Conservation (phyloP, 2,888 invertebrate genomes). For the Drosophila melanosoma region DNA sequence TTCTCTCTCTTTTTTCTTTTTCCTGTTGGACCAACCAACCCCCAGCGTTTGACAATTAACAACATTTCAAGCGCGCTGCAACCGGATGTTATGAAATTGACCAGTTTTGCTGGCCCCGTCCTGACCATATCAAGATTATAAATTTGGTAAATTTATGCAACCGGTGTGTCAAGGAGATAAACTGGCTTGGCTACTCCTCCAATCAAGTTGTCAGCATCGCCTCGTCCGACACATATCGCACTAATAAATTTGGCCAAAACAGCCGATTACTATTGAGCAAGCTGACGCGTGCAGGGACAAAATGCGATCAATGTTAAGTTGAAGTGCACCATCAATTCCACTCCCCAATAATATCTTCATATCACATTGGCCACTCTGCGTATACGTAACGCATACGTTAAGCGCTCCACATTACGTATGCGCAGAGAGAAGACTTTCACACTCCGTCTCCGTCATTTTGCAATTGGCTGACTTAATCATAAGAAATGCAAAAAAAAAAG, state of each 20-base stretch:
- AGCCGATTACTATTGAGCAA: slow-evolving; percentile 33
- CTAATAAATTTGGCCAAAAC: slow-evolving; percentile 45
- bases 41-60: slow-evolving; percentile 72
- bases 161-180: slow-evolving; percentile 43
- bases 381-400: slow-evolving; percentile 60
- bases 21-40: slow-evolving; percentile 62
- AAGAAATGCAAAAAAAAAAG: slow-evolving; percentile 20
- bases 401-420: slow-evolving; percentile 44
- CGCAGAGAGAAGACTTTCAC: slow-evolving; percentile 62
- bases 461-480: slow-evolving; percentile 37
- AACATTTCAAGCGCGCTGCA: slow-evolving; percentile 77
- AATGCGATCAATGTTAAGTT: slow-evolving; percentile 73
- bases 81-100: slow-evolving; percentile 81
- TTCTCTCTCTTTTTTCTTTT: slow-evolving; percentile 35
- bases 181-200: slow-evolving; percentile 44
- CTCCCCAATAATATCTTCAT: not conserved
- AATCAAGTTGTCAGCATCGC: slow-evolving; percentile 72
- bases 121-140: slow-evolving; percentile 74
- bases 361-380: slow-evolving; percentile 54
- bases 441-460: slow-evolving; percentile 49
- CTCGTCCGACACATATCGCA: slow-evolving; percentile 60
- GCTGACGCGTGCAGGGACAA: slow-evolving; percentile 58
- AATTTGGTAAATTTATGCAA: slow-evolving; percentile 78
- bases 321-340: slow-evolving; percentile 56
- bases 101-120: slow-evolving; percentile 63